Percentiles rank a stretch among this genome's conserved stretches.
Conservation (phyloP, 2,113 vertebrate genomes). For the Datnioides undecimradiatus region DNA sequence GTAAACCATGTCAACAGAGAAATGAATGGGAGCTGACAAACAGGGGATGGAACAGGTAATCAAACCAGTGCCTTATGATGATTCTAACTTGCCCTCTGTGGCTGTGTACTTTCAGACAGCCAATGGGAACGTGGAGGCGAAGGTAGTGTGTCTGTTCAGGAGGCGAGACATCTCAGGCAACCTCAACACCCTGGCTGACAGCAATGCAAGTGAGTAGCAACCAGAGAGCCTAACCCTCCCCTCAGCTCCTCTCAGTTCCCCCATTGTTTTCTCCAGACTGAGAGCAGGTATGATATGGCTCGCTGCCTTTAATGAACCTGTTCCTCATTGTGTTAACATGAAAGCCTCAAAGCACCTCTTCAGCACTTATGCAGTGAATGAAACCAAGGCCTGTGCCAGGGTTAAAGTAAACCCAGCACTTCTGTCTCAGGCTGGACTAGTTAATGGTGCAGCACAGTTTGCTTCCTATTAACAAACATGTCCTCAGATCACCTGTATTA, state of each 20-base stretch:
- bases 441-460: background rate
- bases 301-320: slow-evolving; percentile 28
- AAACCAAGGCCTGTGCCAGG: background rate
- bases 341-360: slow-evolving; percentile 23
- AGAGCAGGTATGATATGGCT: slow-evolving; percentile 24
- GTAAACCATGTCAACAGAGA: background rate
- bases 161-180: slow-evolving; percentile 94
- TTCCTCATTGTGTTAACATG: slow-evolving; percentile 35
- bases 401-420: background rate
- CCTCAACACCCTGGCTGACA: slow-evolving; percentile 94
- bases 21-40: background rate
- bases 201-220: slow-evolving; percentile 90
- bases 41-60: background rate
- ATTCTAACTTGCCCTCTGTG: background rate
- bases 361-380: slow-evolving; percentile 31
- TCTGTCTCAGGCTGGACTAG: background rate
- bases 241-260: background rate
- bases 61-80: background rate
- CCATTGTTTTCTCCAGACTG: background rate
- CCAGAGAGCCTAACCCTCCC: background rate
- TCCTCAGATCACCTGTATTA: too few relatives aligned
- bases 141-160: slow-evolving; percentile 94
- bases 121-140: slow-evolving; percentile 95
- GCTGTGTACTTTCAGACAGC: slow-evolving; percentile 85
- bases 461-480: background rate